Base-by-base conservation (phyloP, 2,113 vertebrate genomes). In the Prinia subflava region DNA sequence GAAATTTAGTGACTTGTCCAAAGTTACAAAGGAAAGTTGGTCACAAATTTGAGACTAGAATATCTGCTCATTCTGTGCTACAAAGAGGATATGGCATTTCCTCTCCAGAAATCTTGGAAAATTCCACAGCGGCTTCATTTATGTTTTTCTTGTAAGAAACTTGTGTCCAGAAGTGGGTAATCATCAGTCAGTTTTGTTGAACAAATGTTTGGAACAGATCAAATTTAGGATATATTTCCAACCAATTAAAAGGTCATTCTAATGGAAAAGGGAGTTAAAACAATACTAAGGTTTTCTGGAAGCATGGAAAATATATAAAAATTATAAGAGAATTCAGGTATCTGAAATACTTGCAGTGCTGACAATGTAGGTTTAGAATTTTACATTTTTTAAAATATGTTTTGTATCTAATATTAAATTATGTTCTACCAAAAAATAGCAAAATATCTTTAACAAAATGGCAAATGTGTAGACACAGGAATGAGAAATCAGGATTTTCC, bases 61-160 rank as follows among this genome's bases (percentile, higher is more conserved):
- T 76, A 53, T 37, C 89, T 76, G 37, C 23, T 83, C 31, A 13
- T 33, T 35, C 63, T 77, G 31, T 59, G 35, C 35, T 83, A 59
- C 42, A 62, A 69, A 73, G 31, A 91, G 46, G 68, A 87, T 94
- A 91, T 28, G 86, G 50, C 67, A 73, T 55, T 95, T 97, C 75
- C 63, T 83, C 30, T 86, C 47, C 42, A 91, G 70, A 95, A 91
- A 62, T 52, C 67, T 41, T 89, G 80, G 71, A 91, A 92, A 95
- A 84, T 91, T 94, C 75, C 63, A 89, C 41, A 63, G 76, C 89
- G 46, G 6, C 9, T 68, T 90, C 63, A 55, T 62, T 78, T 73
- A 47, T 55, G 27, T 84, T 85, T 89, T 82, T 63, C 33, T 95
- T 69, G 28, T 71, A 89, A 94, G 42, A 92, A 89, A 77, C 57